Conservation (phyloP, 2,113 vertebrate genomes). For the Callipepla squamata region DNA sequence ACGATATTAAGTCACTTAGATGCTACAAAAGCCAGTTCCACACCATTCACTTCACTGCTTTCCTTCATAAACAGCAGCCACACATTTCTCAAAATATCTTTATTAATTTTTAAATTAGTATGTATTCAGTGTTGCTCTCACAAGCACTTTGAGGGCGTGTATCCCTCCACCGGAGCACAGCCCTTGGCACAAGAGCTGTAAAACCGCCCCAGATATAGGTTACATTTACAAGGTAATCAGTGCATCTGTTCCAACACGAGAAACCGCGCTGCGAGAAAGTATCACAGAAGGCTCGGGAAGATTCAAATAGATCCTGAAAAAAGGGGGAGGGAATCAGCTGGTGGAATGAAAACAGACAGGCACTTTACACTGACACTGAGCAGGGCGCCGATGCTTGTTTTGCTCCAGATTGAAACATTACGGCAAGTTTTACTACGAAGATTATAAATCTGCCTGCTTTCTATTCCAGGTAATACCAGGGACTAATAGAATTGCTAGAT, state of each 20-base stretch:
- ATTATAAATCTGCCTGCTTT: not conserved
- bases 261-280: not conserved
- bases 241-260: slow-evolving; percentile 2
- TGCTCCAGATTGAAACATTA: slow-evolving; percentile 16
- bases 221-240: not conserved
- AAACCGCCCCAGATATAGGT: not conserved
- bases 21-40: slow-evolving; percentile 29
- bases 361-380: not conserved
- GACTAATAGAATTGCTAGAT: not conserved
- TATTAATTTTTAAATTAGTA: slow-evolving; percentile 24
- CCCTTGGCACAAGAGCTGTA: not conserved
- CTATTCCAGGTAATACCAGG: not conserved
- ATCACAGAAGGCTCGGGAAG: not conserved
- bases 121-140: not conserved
- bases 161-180: not conserved
- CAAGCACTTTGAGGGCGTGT: not conserved
- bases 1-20: slow-evolving; percentile 2
- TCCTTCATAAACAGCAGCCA: slow-evolving; percentile 10
- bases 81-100: slow-evolving; percentile 4
- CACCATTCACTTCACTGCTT: slow-evolving; percentile 6
- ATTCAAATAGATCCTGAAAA: slow-evolving; percentile 17
- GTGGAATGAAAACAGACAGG: slow-evolving; percentile 9
- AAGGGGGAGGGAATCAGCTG: not conserved
- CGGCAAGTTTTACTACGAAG: not conserved
- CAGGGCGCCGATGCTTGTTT: not conserved